Evolutionary conservation across 2,113 vertebrate species (phyloP).

Genomic region (Amphilophus citrinellus): DNA sequence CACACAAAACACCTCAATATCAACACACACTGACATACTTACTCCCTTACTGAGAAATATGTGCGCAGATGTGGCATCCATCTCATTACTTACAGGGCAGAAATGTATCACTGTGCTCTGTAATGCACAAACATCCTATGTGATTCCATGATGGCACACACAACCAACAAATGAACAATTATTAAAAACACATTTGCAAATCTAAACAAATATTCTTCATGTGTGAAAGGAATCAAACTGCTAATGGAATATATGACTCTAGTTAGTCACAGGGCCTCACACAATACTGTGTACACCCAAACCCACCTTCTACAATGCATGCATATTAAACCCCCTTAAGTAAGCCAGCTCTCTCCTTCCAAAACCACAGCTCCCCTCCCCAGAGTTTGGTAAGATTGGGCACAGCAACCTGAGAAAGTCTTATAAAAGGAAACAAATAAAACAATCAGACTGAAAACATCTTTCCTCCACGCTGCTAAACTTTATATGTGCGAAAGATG

Average conservation of each 20-base stretch:
- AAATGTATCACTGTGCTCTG: background rate
- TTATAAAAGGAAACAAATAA: conserved; percentile 66
- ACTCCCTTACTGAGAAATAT: conserved; percentile 8
- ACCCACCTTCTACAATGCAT: conserved; percentile 17
- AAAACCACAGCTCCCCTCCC: conserved; percentile 60
- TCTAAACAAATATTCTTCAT: conserved; percentile 11
- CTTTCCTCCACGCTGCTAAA: conserved; percentile 26
- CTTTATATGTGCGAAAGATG: conserved; percentile 11
- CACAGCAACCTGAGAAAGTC: conserved; percentile 72
- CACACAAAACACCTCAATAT: conserved; percentile 33
- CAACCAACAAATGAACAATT: conserved; percentile 5
- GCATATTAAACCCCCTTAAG: conserved; percentile 41
- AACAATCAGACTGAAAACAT: conserved; percentile 55
- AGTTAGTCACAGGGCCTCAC: conserved; percentile 22
- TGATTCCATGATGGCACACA: background rate
- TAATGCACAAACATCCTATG: background rate
- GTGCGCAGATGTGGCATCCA: background rate
- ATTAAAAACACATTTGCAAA: conserved; percentile 7
- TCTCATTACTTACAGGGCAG: background rate
- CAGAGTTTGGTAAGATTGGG: conserved; percentile 29
- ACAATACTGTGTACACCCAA: conserved; percentile 28
- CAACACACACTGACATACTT: conserved; percentile 36
- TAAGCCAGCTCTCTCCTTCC: conserved; percentile 22
- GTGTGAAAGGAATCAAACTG: background rate
- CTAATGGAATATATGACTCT: conserved; percentile 28